These are phyloP conservation scores for Sebastes fasciatus DNA, from an alignment of 2,113 vertebrate genomes.

Conservation along the genomic window DNA sequence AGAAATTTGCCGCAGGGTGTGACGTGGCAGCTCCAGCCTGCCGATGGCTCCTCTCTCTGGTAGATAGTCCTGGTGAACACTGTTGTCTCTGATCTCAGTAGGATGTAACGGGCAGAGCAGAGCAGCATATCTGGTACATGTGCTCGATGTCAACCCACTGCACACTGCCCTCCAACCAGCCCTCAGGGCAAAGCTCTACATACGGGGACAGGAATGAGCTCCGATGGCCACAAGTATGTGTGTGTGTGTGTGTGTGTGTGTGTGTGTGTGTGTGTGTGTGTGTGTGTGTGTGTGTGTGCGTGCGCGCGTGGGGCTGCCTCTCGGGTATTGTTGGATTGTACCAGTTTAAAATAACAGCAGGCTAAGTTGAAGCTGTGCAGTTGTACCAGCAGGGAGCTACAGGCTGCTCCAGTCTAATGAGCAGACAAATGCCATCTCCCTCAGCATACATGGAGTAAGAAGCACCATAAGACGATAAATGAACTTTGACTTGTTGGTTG, in stretches of 20 bases:
- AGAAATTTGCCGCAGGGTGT: constrained; percentile 4
- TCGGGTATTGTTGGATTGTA: constrained; percentile 12
- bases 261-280: constrained; percentile 3
- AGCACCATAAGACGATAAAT: constrained; percentile 11
- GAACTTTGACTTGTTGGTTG: background rate
- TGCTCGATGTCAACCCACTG: constrained; percentile 8
- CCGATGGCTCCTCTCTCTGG: background rate
- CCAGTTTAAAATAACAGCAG: constrained; percentile 31
- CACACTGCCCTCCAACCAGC: constrained; percentile 18
- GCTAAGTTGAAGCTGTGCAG: constrained; percentile 3
- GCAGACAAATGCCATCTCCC: background rate
- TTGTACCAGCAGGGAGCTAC: constrained; percentile 11
- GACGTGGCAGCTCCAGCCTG: background rate
- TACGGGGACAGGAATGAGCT: constrained; percentile 9
- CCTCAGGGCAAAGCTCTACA: background rate
- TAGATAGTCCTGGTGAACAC: constrained; percentile 2
- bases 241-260: constrained; percentile 19
- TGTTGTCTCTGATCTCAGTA: constrained; percentile 20
- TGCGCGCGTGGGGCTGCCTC: background rate
- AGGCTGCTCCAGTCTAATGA: constrained; percentile 11
- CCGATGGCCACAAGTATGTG: background rate
- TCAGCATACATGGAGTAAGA: constrained; percentile 6
- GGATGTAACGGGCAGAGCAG: constrained; percentile 25
- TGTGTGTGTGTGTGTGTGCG: constrained; percentile 12
- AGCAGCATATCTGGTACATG: constrained; percentile 2